Percentiles rank a stretch among this genome's conserved stretches.
These are phyloP conservation scores for Enteromius unitaeniatus DNA, from an alignment of 2,797 vertebrate species.

Conservation along the genomic window DNA sequence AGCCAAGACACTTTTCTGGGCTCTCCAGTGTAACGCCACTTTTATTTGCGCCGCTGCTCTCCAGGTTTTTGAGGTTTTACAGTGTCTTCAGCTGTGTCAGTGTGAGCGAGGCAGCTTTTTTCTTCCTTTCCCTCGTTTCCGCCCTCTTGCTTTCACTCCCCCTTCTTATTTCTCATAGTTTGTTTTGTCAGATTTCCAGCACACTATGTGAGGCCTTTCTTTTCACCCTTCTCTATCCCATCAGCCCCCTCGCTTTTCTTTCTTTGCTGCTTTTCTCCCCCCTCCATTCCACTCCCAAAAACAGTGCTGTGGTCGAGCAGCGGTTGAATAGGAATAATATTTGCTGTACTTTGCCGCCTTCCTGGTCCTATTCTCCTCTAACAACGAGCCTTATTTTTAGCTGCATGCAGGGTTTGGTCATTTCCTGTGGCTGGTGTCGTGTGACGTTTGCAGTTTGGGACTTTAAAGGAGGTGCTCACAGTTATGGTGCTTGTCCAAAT, in stretches of 20 bases:
- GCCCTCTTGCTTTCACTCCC: conserved; percentile 38
- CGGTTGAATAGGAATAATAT: conserved; percentile 80
- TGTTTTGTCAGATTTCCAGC: conserved; percentile 53
- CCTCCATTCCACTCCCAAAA: conserved; percentile 51
- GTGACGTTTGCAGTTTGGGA: conserved; percentile 45
- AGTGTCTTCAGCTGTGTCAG: conserved; percentile 47
- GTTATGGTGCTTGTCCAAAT: conserved; percentile 27
- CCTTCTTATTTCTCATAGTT: conserved; percentile 43
- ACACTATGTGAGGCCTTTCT: conserved; percentile 37
- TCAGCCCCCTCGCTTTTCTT: conserved; percentile 16
- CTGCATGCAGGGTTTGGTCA: conserved; percentile 72
- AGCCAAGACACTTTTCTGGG: conserved; percentile 49
- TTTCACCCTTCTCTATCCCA: conserved; percentile 29
- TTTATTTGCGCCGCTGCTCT: conserved; percentile 14
- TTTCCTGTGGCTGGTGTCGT: conserved; percentile 75
- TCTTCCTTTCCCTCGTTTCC: conserved; percentile 45
- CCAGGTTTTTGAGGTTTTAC: conserved; percentile 38
- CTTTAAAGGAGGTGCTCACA: conserved; percentile 12
- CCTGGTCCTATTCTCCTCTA: conserved; percentile 72
- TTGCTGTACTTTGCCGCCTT: conserved; percentile 75
- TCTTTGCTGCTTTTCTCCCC: not conserved
- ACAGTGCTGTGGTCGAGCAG: conserved; percentile 66
- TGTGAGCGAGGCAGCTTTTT: conserved; percentile 14
- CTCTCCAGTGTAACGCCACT: conserved; percentile 1
- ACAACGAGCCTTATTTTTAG: conserved; percentile 82